phyloP scores from a whole-genome alignment of 2,888 invertebrate genomes.

The Ophion obscuratus region DNA sequence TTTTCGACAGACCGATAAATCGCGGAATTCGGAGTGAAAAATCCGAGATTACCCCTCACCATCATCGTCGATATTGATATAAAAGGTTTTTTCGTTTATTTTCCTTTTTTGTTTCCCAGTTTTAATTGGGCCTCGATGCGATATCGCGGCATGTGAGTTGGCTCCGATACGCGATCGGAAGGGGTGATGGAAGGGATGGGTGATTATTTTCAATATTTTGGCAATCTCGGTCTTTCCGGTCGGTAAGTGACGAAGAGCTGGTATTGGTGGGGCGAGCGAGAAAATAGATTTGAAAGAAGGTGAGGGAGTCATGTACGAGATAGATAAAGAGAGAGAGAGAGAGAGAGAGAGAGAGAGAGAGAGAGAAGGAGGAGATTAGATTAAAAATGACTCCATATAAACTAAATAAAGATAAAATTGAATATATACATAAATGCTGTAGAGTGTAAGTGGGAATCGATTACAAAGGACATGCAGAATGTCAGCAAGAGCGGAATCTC shows the following conservation, averaged over 20 bases:
- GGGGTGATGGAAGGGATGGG: too few relatives aligned
- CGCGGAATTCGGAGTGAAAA: slow-evolving; percentile 33
- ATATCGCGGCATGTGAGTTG: too few relatives aligned
- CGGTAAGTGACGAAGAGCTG: too few relatives aligned
- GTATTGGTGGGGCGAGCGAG: neutral
- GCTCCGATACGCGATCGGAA: too few relatives aligned
- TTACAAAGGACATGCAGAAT: slow-evolving; percentile 58
- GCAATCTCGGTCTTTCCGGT: too few relatives aligned
- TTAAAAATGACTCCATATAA: neutral
- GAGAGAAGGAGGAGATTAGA: neutral
- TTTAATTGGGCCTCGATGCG: too few relatives aligned
- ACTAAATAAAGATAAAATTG: neutral
- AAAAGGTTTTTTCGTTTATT: too few relatives aligned
- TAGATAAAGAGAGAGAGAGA: neutral
- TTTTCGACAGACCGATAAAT: slow-evolving; percentile 60
- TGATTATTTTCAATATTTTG: too few relatives aligned
- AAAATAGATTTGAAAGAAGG: neutral
- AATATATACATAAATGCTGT: neutral
- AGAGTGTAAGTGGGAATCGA: slow-evolving; percentile 47
- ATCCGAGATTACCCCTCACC: slow-evolving; percentile 5
- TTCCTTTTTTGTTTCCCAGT: too few relatives aligned
- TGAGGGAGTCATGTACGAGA: neutral
- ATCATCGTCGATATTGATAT: too few relatives aligned
- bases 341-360: too few relatives aligned
- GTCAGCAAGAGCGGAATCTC: slow-evolving; percentile 38